Percentiles rank a stretch among this genome's conserved stretches.
These are phyloP conservation scores for Xiphophorus hellerii DNA, from an alignment of 2,113 vertebrate genomes.

Conservation along the genomic window DNA sequence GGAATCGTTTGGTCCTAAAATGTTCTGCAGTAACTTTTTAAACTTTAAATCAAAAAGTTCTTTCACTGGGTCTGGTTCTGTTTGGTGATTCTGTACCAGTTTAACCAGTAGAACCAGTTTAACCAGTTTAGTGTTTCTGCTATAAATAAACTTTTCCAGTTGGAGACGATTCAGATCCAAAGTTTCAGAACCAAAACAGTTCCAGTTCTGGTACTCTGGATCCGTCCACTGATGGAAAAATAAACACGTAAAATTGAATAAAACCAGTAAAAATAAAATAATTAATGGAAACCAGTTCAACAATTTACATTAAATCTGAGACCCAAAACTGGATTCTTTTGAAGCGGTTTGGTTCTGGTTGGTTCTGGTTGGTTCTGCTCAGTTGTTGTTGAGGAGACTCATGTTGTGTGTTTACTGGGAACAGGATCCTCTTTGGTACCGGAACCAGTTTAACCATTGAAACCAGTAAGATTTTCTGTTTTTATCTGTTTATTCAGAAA, in stretches of 20 bases:
- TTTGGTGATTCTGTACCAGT: background rate
- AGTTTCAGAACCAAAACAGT: background rate
- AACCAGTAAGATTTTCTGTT: slow-evolving; percentile 1
- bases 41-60: too few relatives aligned
- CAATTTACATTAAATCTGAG: too few relatives aligned
- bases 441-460: slow-evolving; percentile 1
- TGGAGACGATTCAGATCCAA: background rate
- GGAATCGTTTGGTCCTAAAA: too few relatives aligned
- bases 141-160: background rate
- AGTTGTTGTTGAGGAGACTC: slow-evolving; percentile 19
- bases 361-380: background rate
- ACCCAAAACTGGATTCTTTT: too few relatives aligned
- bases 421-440: background rate
- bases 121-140: background rate
- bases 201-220: background rate
- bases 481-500: too few relatives aligned
- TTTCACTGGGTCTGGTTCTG: too few relatives aligned
- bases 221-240: too few relatives aligned
- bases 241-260: background rate
- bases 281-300: too few relatives aligned
- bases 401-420: background rate
- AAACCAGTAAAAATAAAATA: too few relatives aligned
- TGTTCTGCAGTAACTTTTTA: too few relatives aligned
- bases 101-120: background rate
- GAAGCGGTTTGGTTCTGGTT: too few relatives aligned